Base-by-base conservation (phyloP, 1,140 invertebrate species). In the Caenorhabditis latens region DNA sequence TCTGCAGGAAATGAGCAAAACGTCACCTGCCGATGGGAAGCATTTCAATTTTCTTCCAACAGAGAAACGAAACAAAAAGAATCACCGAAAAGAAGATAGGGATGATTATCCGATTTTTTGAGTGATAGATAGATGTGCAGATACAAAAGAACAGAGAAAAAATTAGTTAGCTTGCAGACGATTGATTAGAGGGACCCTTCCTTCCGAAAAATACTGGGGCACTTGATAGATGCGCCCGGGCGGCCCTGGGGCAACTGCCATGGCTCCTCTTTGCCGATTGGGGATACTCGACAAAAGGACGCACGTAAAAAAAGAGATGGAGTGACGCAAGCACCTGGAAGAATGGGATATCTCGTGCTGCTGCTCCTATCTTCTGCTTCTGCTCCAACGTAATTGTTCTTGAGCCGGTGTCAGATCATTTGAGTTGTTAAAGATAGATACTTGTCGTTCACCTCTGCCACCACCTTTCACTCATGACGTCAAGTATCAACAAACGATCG, bases 111-210 rank as follows among this genome's bases (percentile, higher is more conserved):
- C 71, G 40, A 79, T n/a, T 79, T 79, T 79, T 79, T 79, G 71
- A 79, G 71, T 79, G 71, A 79, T 79, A 79, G 65, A 71, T 65
- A 40, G 67, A 46, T 79, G 46, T 79, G 71, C 71, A 79, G 46
- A 48, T 79, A 79, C 71, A 79, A 79, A 79, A 46, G 71, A 79
- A 79, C 71, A 79, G 71, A 79, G 11, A 53, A 16, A 46, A 79
- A 79, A 79, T 79, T 79, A 79, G 71, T 79, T 79, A 79, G 63
- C 63, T 65, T n/a, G 63, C 63, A 65, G 43, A 79, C 43, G 71
- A 79, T 79, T 79, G 71, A 50, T 79, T 46, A 79, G 42, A 32
- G 71, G 46, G n/a, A 4, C 43, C 65, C 42, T 46, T 65, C 63
- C 46, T 32, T 42, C 65, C 6, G n/a, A 9, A 79, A 79, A 50